Percentiles rank a stretch among this genome's conserved stretches.
These are phyloP conservation scores for Dynastes maya DNA, from an alignment of 2,888 invertebrate genomes.

Conservation along the genomic window DNA sequence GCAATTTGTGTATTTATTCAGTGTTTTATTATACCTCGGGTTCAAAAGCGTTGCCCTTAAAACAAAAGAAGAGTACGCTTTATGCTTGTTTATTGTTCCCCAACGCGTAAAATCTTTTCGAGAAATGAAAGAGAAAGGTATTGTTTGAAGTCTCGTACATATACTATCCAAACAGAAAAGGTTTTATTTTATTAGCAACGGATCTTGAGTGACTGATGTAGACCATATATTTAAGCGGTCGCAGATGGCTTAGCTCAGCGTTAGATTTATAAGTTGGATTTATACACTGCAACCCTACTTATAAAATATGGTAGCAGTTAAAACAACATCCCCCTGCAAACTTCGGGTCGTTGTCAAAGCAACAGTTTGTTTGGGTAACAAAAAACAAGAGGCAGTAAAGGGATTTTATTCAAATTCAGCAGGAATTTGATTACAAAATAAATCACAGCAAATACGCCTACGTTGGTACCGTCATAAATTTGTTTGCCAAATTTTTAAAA, in stretches of 20 bases:
- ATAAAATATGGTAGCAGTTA: constrained; percentile 54
- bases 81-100: constrained; percentile 12
- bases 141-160: constrained; percentile 31
- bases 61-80: neutral
- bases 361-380: constrained; percentile 42
- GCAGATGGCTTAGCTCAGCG: constrained; percentile 56
- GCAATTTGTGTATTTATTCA: too few relatives aligned
- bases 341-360: constrained; percentile 44
- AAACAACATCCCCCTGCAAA: constrained; percentile 48
- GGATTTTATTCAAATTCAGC: constrained; percentile 43
- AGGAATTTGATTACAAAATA: constrained; percentile 40
- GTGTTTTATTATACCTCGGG: too few relatives aligned
- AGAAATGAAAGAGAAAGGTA: constrained; percentile 32
- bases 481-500: constrained; percentile 15
- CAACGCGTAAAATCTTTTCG: constrained; percentile 12
- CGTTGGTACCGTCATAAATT: constrained; percentile 40
- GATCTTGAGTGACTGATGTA: constrained; percentile 47
- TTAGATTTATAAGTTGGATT: constrained; percentile 54
- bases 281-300: constrained; percentile 53
- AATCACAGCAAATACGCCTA: constrained; percentile 32
- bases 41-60: neutral
- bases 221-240: constrained; percentile 55
- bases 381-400: constrained; percentile 27
- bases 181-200: constrained; percentile 47
- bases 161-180: constrained; percentile 30